These are phyloP conservation scores for Osmoderma eremita DNA, from an alignment of 2,888 invertebrate species.

Conservation along the genomic window DNA sequence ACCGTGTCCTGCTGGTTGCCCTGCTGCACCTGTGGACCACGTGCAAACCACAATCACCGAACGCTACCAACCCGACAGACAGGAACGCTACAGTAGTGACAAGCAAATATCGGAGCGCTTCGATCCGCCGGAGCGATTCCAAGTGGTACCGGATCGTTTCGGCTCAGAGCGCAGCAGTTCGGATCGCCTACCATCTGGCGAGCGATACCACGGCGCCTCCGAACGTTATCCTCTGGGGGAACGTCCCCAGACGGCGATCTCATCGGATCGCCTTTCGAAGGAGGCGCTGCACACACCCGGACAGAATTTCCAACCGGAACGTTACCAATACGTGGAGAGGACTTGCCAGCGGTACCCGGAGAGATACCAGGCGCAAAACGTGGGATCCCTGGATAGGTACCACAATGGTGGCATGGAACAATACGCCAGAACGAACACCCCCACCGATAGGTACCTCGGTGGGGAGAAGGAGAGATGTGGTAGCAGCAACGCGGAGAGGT, in stretches of 20 bases:
- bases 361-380: conserved; percentile 49
- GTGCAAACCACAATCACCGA: conserved; percentile 49
- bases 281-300: conserved; percentile 38
- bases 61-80: conserved; percentile 47
- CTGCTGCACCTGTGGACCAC: conserved; percentile 53
- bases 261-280: conserved; percentile 57
- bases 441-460: conserved; percentile 56
- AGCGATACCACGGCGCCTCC: conserved; percentile 60
- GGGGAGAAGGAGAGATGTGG: conserved; percentile 58
- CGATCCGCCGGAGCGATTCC: conserved; percentile 50
- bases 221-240: conserved; percentile 63
- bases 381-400: conserved; percentile 59
- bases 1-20: conserved; percentile 55
- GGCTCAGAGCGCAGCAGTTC: conserved; percentile 58
- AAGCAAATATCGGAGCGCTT: conserved; percentile 46
- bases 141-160: conserved; percentile 51
- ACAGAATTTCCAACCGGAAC: conserved; percentile 52
- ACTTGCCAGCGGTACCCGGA: conserved; percentile 51
- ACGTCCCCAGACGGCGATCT: conserved; percentile 63
- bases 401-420: conserved; percentile 53
- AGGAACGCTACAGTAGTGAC: conserved; percentile 44
- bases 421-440: conserved; percentile 59
- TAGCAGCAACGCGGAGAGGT: conserved; percentile 52
- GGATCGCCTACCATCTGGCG: conserved; percentile 60
- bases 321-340: conserved; percentile 51